Evolutionary conservation across 2,113 vertebrate species (phyloP).

Genomic region (Oncorhynchus gorbuscha): DNA sequence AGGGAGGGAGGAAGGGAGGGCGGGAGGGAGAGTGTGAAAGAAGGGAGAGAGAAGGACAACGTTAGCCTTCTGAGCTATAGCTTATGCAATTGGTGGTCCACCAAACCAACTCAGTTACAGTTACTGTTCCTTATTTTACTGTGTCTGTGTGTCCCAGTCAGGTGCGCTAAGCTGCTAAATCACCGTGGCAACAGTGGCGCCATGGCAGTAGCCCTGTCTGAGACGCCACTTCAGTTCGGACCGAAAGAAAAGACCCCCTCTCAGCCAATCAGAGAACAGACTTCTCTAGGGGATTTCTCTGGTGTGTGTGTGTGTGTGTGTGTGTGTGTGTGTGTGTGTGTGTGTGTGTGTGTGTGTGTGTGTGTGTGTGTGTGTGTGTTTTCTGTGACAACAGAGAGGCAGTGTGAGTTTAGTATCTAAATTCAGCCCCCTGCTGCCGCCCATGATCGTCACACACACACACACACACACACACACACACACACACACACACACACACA

Average conservation of each 20-base stretch:
- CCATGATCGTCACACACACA: no score
- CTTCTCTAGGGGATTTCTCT: not conserved
- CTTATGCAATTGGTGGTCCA: not conserved
- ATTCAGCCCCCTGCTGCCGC: conserved; percentile 10
- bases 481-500: not conserved
- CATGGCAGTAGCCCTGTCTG: conserved; percentile 47
- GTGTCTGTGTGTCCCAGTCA: conserved; percentile 15
- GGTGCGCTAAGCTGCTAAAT: conserved; percentile 29
- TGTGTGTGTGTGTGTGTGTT: not conserved
- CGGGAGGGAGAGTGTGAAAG: conserved; percentile 1
- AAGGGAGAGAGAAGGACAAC: not conserved
- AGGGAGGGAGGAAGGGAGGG: not conserved
- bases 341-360: not conserved
- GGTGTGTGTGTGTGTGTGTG: not conserved
- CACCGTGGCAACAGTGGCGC: conserved; percentile 36
- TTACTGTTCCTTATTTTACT: not conserved
- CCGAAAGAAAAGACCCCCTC: not conserved
- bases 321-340: not conserved
- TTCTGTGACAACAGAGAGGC: conserved; percentile 7
- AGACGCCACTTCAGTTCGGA: conserved; percentile 1
- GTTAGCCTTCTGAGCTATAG: no score
- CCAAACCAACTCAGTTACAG: not conserved
- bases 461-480: not conserved
- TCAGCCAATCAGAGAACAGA: not conserved
- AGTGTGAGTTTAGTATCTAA: conserved; percentile 19